phyloP scores from a whole-genome alignment of 2,888 invertebrate species.

The Creontiades dilutus region DNA sequence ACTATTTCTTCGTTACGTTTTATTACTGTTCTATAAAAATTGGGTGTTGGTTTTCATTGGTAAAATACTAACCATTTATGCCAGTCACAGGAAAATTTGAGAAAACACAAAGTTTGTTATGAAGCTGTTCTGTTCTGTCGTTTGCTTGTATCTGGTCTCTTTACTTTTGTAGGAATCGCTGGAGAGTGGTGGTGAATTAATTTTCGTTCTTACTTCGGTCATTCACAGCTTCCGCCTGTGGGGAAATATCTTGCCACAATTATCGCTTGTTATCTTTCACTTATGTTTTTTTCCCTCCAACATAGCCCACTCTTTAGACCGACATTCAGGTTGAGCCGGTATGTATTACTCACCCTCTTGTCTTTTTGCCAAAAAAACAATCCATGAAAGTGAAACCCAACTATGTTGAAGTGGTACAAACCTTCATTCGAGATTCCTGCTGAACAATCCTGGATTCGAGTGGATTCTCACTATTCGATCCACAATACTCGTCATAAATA shows the following conservation, averaged over 20 bases:
- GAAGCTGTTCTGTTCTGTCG: no score
- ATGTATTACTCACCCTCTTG: constrained; percentile 41
- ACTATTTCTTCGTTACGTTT: no score
- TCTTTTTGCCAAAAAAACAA: background rate
- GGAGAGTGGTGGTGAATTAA: constrained; percentile 5
- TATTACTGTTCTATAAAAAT: no score
- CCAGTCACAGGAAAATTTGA: no score
- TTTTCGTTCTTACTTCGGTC: background rate
- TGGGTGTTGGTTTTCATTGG: no score
- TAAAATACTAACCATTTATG: no score
- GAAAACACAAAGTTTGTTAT: no score
- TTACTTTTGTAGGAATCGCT: no score
- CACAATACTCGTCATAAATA: no score
- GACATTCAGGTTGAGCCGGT: constrained; percentile 66
- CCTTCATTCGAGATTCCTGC: background rate
- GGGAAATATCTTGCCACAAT: background rate
- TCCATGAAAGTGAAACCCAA: background rate
- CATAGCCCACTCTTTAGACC: constrained; percentile 41
- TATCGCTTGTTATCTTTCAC: background rate
- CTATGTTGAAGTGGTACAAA: background rate
- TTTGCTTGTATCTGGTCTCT: no score
- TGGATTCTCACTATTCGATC: no score
- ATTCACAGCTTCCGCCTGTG: background rate
- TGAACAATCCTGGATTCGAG: background rate
- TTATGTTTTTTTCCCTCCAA: constrained; percentile 2